Conservation (phyloP, 2,888 invertebrate species). For the Helleia helle region DNA sequence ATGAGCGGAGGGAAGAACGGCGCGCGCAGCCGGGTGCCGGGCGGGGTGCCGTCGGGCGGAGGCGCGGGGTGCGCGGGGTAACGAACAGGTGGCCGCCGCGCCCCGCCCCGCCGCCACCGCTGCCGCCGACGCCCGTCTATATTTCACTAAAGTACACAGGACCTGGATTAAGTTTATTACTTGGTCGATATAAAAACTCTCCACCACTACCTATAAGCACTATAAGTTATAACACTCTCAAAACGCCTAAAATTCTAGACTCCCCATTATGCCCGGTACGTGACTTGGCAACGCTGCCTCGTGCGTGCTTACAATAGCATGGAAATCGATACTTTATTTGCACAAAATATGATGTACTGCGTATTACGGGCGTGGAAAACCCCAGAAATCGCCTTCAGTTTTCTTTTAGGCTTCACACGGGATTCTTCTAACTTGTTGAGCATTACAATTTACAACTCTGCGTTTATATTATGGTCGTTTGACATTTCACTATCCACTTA, state of each 20-base stretch:
- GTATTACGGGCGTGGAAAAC: slow-evolving; percentile 15
- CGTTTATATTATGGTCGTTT: slow-evolving; percentile 18
- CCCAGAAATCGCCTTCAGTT: slow-evolving; percentile 18
- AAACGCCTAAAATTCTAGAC: slow-evolving; percentile 24
- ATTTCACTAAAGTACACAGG: slow-evolving; percentile 52
- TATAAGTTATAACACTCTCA: slow-evolving; percentile 22
- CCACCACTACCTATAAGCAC: slow-evolving; percentile 32
- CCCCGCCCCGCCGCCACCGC: slow-evolving; percentile 33
- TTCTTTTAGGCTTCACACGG: slow-evolving; percentile 17
- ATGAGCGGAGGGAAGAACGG: slow-evolving; percentile 61
- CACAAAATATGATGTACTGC: slow-evolving; percentile 20
- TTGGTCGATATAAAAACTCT: slow-evolving; percentile 46
- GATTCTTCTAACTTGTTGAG: slow-evolving; percentile 35
- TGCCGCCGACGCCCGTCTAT: slow-evolving; percentile 36
- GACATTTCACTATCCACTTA: slow-evolving; percentile 13
- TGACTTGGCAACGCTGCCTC: slow-evolving; percentile 51
- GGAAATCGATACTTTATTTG: slow-evolving; percentile 23
- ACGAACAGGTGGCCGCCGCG: slow-evolving; percentile 58
- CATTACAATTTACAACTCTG: slow-evolving; percentile 26
- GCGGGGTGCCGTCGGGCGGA: slow-evolving; percentile 23
- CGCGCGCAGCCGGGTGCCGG: slow-evolving; percentile 46
- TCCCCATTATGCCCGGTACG: slow-evolving; percentile 33
- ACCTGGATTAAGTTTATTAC: slow-evolving; percentile 65
- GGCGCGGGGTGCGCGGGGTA: slow-evolving; percentile 30
- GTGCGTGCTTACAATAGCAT: slow-evolving; percentile 24